phyloP scores from a whole-genome alignment of 2,888 invertebrate genomes.

The Oscheius myriophilus region DNA sequence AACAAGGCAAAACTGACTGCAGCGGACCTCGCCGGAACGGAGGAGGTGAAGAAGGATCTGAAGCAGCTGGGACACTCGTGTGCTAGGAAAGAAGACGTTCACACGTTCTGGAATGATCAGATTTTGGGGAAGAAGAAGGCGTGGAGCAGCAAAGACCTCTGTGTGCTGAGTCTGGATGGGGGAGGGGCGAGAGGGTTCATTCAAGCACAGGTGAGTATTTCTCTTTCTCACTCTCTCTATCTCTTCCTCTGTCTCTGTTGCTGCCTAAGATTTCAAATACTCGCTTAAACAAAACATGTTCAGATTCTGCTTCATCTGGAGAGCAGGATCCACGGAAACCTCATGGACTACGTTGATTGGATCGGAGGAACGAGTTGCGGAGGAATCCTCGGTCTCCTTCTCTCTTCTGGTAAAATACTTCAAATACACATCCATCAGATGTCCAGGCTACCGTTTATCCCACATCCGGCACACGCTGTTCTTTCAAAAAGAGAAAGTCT shows the following conservation, averaged over 20 bases:
- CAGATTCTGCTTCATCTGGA: slow-evolving; percentile 30
- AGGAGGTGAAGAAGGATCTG: slow-evolving; percentile 33
- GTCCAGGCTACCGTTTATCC: background rate
- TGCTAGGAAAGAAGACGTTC: slow-evolving; percentile 10
- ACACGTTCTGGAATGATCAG: slow-evolving; percentile 7
- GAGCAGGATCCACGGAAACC: slow-evolving; percentile 1
- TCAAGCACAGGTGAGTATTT: slow-evolving; percentile 25
- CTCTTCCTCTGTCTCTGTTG: too few relatives aligned
- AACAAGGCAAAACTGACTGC: slow-evolving; percentile 42
- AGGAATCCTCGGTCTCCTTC: slow-evolving; percentile 38
- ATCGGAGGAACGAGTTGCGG: slow-evolving; percentile 49
- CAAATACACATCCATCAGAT: background rate
- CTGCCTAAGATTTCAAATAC: background rate
- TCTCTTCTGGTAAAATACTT: slow-evolving; percentile 16
- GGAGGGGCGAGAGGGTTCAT: slow-evolving; percentile 49
- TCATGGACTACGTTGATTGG: slow-evolving; percentile 30
- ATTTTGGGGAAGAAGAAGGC: slow-evolving; percentile 30
- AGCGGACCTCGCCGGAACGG: slow-evolving; percentile 28
- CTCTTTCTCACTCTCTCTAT: too few relatives aligned
- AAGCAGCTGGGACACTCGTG: background rate
- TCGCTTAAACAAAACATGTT: background rate
- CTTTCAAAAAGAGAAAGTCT: slow-evolving; percentile 1
- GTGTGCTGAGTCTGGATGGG: slow-evolving; percentile 44
- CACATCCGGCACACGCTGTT: slow-evolving; percentile 14
- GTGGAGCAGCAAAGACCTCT: slow-evolving; percentile 39